phyloP scores from a whole-genome alignment of 2,797 vertebrate genomes.

The Oceanodroma leucorhoa region DNA sequence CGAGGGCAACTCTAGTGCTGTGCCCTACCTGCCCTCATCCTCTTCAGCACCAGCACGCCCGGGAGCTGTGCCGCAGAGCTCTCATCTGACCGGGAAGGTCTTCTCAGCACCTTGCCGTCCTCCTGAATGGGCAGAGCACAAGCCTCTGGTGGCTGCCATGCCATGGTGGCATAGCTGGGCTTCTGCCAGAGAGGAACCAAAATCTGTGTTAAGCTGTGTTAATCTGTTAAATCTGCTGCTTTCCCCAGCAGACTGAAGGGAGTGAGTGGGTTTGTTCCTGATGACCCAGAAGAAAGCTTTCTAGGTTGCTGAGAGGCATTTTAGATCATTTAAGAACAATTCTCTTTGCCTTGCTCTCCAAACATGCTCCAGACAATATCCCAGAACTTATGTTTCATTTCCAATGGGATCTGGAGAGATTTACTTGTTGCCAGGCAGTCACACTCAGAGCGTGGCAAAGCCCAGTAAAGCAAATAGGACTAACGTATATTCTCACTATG shows the following conservation, averaged over 20 bases:
- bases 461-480: neutral
- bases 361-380: neutral
- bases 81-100: neutral
- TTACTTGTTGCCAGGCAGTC: neutral
- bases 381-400: neutral
- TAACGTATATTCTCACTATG: neutral
- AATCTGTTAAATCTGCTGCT: neutral
- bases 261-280: neutral
- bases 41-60: rapidly evolving
- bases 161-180: neutral
- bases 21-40: neutral
- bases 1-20: rapidly evolving
- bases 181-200: neutral
- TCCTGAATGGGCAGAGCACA: neutral
- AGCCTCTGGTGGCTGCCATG: neutral
- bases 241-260: neutral
- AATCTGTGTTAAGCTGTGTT: neutral
- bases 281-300: neutral
- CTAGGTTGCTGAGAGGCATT: neutral
- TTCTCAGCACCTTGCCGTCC: neutral
- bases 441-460: neutral
- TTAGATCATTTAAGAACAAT: neutral
- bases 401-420: neutral
- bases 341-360: neutral
- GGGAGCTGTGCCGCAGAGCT: neutral